A percentile compares a stretch with the other conserved stretches of the same genome.
These are phyloP conservation scores for Agraylea sexmaculata DNA, from an alignment of 1,140 invertebrate species.

Conservation along the genomic window DNA sequence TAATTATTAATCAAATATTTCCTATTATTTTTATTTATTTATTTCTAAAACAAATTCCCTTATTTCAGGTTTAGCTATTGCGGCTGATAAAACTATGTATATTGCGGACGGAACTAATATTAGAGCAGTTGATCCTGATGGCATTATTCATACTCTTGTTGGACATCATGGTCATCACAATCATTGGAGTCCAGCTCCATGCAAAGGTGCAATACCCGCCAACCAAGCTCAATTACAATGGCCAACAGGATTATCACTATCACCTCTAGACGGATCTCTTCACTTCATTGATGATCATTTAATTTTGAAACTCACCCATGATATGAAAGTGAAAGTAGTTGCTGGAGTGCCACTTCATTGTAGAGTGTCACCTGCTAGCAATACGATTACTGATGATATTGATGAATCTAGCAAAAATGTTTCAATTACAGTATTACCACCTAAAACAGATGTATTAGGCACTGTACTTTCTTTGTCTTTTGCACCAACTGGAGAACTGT, in stretches of 20 bases:
- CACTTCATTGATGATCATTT: conserved; percentile 93
- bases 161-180: conserved; percentile 86
- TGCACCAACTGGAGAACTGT: conserved; percentile 83
- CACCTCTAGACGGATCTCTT: conserved; percentile 84
- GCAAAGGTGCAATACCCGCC: conserved; percentile 65
- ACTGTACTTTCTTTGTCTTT: conserved; percentile 78
- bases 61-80: conserved; percentile 65
- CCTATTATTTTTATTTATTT: conserved; percentile 1
- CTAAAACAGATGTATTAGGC: no score
- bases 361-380: conserved; percentile 27
- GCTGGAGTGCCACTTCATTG: conserved; percentile 87
- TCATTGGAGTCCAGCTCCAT: conserved; percentile 81
- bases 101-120: conserved; percentile 92
- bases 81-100: conserved; percentile 84
- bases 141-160: conserved; percentile 89
- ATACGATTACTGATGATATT: conserved; percentile 21
- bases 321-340: conserved; percentile 80
- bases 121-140: conserved; percentile 76
- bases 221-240: conserved; percentile 82
- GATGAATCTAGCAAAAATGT: conserved; percentile 42
- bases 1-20: conserved; percentile 22
- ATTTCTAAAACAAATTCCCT: conserved; percentile 6
- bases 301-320: conserved; percentile 81
- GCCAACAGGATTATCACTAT: conserved; percentile 88
- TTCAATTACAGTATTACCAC: no score